A percentile compares a stretch with the other conserved stretches of the same genome.
These are phyloP conservation scores for Callocephalon fimbriatum DNA, from an alignment of 2,113 vertebrate species.

Conservation along the genomic window DNA sequence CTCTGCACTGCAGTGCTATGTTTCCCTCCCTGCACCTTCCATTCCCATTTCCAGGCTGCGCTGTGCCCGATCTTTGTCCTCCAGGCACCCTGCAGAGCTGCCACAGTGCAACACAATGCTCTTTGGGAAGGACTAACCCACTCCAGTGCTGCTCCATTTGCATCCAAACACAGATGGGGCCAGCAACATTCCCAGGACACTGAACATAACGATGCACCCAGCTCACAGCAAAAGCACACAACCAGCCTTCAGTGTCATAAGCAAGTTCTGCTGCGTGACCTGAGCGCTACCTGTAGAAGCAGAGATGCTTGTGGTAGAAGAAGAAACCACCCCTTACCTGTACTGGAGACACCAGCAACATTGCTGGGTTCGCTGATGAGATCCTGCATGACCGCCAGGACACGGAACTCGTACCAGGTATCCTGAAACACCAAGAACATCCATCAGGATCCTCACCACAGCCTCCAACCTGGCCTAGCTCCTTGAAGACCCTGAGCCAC, in stretches of 20 bases:
- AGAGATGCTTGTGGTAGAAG: background rate
- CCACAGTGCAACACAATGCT: background rate
- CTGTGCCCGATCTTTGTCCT: background rate
- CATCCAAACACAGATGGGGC: background rate
- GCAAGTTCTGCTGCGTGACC: background rate
- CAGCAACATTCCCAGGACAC: background rate
- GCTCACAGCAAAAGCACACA: background rate
- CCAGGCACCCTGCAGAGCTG: background rate
- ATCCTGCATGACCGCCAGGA: conserved; percentile 98
- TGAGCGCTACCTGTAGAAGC: background rate
- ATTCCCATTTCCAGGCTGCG: background rate
- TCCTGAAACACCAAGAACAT: conserved; percentile 79
- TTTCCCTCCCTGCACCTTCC: conserved; percentile 23
- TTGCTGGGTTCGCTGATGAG: conserved; percentile 99
- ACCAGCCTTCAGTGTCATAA: fast-evolving
- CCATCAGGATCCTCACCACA: background rate
- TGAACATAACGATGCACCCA: fast-evolving
- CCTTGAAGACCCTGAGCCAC: background rate
- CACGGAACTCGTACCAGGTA: conserved; percentile 98
- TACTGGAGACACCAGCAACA: conserved; percentile 95
- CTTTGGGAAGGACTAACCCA: background rate
- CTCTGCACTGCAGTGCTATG: conserved; percentile 42
- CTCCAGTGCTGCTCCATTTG: background rate
- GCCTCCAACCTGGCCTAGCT: background rate
- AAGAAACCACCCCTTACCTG: conserved; percentile 78